Evolutionary conservation across 2,888 invertebrate genomes (phyloP).

Genomic region (Onchidella celtica): DNA sequence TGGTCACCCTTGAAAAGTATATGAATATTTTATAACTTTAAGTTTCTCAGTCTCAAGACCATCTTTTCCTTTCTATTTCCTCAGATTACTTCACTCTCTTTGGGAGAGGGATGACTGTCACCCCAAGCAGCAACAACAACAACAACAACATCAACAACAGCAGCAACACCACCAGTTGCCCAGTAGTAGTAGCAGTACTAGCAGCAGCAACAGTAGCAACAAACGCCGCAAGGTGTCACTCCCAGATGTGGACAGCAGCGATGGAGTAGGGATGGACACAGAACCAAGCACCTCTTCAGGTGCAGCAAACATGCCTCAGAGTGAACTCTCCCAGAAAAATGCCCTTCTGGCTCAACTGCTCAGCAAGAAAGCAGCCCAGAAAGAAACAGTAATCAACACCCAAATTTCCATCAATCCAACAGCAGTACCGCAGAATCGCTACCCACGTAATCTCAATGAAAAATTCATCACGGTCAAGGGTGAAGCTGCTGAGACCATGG

Average conservation of each 20-base stretch:
- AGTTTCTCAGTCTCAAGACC: no score
- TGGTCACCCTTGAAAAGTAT: no score
- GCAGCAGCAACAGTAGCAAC: conserved; percentile 40
- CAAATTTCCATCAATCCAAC: conserved; percentile 60
- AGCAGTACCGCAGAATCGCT: conserved; percentile 83
- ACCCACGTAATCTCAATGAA: conserved; percentile 75
- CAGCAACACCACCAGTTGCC: conserved; percentile 56
- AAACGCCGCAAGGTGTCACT: conserved; percentile 64
- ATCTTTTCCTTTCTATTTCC: no score
- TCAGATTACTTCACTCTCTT: conserved; percentile 59
- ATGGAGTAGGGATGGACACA: conserved; percentile 55
- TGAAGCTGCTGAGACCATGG: background rate
- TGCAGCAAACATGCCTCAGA: background rate
- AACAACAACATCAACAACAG: conserved; percentile 58
- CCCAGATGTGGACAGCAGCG: conserved; percentile 64
- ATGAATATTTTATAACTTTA: no score
- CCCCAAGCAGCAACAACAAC: conserved; percentile 46
- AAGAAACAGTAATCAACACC: conserved; percentile 72
- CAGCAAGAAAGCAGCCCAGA: conserved; percentile 65
- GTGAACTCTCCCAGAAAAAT: conserved; percentile 63
- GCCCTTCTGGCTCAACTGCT: conserved; percentile 75
- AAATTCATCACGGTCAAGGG: conserved; percentile 57
- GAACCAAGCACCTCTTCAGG: conserved; percentile 50
- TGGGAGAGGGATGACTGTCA: conserved; percentile 68
- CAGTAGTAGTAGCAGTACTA: background rate